A percentile compares a stretch with the other conserved stretches of the same genome.
These are phyloP conservation scores for Strigamia maritima DNA, from an alignment of 2,888 invertebrate genomes.

Conservation along the genomic window DNA sequence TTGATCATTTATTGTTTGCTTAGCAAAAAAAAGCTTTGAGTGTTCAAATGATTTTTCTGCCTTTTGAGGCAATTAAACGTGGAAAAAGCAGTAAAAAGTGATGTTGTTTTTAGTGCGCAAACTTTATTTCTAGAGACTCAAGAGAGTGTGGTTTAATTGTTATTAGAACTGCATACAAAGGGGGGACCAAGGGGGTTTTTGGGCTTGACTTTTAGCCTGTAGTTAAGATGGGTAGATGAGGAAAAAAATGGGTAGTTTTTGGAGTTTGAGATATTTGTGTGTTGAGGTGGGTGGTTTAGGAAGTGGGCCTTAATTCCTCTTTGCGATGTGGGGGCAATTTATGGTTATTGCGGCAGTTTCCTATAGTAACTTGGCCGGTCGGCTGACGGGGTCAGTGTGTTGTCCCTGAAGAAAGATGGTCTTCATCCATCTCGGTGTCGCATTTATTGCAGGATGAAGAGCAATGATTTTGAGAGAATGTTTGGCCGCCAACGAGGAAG, in stretches of 20 bases:
- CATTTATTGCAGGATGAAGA: slow-evolving; percentile 4
- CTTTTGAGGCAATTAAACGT: too few species aligned
- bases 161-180: too few species aligned
- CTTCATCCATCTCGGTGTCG: background rate
- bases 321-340: slow-evolving; percentile 1
- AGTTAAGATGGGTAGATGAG: too few species aligned
- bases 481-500: background rate
- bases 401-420: slow-evolving; percentile 11
- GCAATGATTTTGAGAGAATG: slow-evolving; percentile 9
- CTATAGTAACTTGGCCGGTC: background rate
- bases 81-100: too few species aligned
- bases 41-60: too few species aligned
- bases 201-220: too few species aligned
- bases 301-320: slow-evolving; percentile 1
- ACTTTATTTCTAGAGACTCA: too few species aligned
- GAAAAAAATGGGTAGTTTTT: background rate
- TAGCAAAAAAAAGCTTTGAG: too few species aligned
- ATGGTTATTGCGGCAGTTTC: slow-evolving; percentile 11
- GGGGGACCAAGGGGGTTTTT: too few species aligned
- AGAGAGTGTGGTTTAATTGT: too few species aligned
- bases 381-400: background rate
- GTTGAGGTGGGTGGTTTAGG: slow-evolving; percentile 5
- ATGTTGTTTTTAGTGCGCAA: too few species aligned
- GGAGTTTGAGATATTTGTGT: background rate
- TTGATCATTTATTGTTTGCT: too few species aligned